Evolutionary conservation across 1,140 invertebrate genomes (phyloP), one percentile per base, ranked within the genome.

Genomic region (Formica exsecta): DNA sequence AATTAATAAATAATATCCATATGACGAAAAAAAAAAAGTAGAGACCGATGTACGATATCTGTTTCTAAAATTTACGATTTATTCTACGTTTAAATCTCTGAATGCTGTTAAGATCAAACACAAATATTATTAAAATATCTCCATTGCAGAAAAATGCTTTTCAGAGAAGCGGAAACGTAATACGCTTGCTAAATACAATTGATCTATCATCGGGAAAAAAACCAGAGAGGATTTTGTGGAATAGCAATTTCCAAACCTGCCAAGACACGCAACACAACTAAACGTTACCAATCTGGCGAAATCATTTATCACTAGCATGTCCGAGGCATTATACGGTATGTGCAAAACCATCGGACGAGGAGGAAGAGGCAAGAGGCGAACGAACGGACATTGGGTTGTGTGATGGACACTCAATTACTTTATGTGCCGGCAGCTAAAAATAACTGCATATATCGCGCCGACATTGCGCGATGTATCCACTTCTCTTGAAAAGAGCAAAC

Each of bases 331-430:
- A 83, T 83, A 83, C 68, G 79, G 79, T 74, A 83, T 83, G 79
- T 74, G 79, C 79, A 83, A 83, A 83, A 83, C 79, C 79, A 57
- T 83, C 66, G 68, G 79, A 41, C 54, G 79, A 61, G 79, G 79
- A 73, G 68, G 79, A 59, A 73, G 79, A 51, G 68, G 79, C 66
- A 74, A 73, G 79, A 74, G 79, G 79, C 79, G 79, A 83, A 48
- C 79, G 79, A 83, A 83, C 79, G 79, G 79, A 83, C 79, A 83
- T 74, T 74, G 79, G 79, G 68, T 83, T 83, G 79, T 83, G 79
- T 83, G 79, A 83, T 83, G 79, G 79, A 83, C 79, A 83, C 79
- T 83, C 79, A 83, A 83, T 83, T 83, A 83, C 79, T 83, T 83
- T 83, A 83, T 83, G 79, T 83, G 68, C 79, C 79, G 79, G 79